Base-by-base conservation (phyloP, 2,888 invertebrate species). In the Stegana nigrithorax region DNA sequence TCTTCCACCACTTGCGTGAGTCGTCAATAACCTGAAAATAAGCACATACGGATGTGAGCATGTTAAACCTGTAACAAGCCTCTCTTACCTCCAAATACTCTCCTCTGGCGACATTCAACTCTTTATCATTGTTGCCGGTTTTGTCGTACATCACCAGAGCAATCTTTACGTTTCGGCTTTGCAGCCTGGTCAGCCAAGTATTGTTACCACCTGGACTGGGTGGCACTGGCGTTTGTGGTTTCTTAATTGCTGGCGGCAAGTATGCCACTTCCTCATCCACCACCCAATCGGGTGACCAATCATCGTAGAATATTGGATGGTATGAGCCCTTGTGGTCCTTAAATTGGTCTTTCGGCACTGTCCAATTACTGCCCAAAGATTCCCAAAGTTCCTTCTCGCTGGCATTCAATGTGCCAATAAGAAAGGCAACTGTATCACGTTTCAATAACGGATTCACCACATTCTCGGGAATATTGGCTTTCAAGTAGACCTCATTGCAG, bases 1-100 rank as follows among this genome's bases (percentile, higher is more conserved):
- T 94, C 87, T 94, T 97, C 98, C 95, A 99, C 99, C 99, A 99
- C 86, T 99, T 98, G 75, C 97, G 90, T 59, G 93, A 93, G 86
- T 97, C 96, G 85, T 98, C 98, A 77, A 99, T 88, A 72, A 98
- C 91, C 95, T 96, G n/a, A n/a, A n/a, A n/a, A n/a, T n/a, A n/a
- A n/a, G n/a, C n/a, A n/a, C n/a, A n/a, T n/a, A n/a, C n/a, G n/a
- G n/a, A n/a, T n/a, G n/a, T n/a, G n/a, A n/a, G n/a, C n/a, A n/a
- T n/a, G n/a, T n/a, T n/a, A n/a, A n/a, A n/a, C n/a, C n/a, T n/a
- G n/a, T n/a, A n/a, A n/a, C n/a, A n/a, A n/a, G n/a, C 14, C 26
- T n/a, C 50, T 23, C 83, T 77, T 82, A 95, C 96, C 91, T 98
- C 97, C 51, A 99, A 88, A 84, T 93, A 95, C 87, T 99, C 99